phyloP scores from a whole-genome alignment of 2,888 invertebrate species.

The Calliopum simillimum region DNA sequence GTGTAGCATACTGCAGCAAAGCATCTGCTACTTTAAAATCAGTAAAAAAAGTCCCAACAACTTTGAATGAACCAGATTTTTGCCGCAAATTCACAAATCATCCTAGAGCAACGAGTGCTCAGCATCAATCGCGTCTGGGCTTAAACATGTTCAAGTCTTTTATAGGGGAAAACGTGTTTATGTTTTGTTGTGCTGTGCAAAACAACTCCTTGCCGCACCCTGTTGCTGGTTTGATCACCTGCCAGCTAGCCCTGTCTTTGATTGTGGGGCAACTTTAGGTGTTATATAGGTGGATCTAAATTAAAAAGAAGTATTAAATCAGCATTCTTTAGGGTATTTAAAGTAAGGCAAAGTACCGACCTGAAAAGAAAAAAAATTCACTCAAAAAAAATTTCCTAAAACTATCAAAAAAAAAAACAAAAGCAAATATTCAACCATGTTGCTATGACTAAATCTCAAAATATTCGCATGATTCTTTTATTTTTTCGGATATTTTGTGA shows the following conservation, averaged over 20 bases:
- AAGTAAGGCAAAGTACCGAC: no score
- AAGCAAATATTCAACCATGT: no score
- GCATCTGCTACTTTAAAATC: slow-evolving; percentile 49
- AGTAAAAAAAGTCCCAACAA: slow-evolving; percentile 25
- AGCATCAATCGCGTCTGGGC: not conserved
- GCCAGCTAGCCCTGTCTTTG: not conserved
- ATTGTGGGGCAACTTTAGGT: slow-evolving; percentile 3
- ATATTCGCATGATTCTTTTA: no score
- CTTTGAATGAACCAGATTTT: slow-evolving; percentile 45
- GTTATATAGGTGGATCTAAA: not conserved
- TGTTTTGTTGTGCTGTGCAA: slow-evolving; percentile 13
- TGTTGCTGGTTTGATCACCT: not conserved
- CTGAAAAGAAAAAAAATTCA: no score
- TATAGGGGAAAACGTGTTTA: no score
- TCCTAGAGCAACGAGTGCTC: slow-evolving; percentile 43
- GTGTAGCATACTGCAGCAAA: slow-evolving; percentile 36
- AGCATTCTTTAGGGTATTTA: no score
- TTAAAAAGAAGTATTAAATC: not conserved
- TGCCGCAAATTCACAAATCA: slow-evolving; percentile 61
- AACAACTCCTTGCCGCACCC: not conserved
- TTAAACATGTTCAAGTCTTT: no score
- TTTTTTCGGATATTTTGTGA: no score
- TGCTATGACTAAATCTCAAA: no score
- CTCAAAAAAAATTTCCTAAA: no score
- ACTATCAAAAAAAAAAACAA: no score